A percentile compares a stretch with the other conserved stretches of the same genome.
Evolutionary conservation across 1,140 invertebrate genomes (phyloP).

Genomic region (Lepidostoma basale): DNA sequence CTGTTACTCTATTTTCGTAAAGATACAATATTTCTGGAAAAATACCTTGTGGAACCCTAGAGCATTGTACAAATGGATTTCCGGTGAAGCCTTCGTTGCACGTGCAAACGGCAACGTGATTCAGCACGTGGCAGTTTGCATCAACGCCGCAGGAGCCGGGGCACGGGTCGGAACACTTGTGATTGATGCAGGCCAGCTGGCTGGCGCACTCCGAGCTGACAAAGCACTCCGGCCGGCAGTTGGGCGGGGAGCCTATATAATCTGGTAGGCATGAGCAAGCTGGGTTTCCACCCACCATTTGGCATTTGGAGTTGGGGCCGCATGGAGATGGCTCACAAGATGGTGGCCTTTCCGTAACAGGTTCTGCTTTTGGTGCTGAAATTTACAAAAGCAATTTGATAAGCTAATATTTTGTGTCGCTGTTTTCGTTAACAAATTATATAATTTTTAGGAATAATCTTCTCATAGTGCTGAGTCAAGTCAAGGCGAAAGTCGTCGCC

Average conservation of each 20-base stretch:
- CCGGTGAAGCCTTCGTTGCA: conserved; percentile 75
- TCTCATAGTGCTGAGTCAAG: too few relatives aligned
- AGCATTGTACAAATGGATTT: conserved; percentile 78
- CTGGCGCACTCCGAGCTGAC: conserved; percentile 75
- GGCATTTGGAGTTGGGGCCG: conserved; percentile 81
- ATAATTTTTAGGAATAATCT: too few relatives aligned
- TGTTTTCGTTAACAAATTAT: too few relatives aligned
- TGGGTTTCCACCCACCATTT: conserved; percentile 70
- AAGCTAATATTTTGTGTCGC: too few relatives aligned
- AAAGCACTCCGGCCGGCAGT: conserved; percentile 76
- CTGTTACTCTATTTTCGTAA: background rate
- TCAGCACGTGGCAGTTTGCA: conserved; percentile 73
- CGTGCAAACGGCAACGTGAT: conserved; percentile 76
- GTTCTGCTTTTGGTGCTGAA: conserved; percentile 50
- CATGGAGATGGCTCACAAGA: conserved; percentile 81
- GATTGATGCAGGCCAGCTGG: conserved; percentile 72
- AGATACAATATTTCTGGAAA: background rate
- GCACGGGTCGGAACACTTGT: conserved; percentile 77
- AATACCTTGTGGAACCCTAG: conserved; percentile 58
- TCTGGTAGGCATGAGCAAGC: conserved; percentile 78
- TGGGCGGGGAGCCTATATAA: conserved; percentile 76
- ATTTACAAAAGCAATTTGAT: conserved; percentile 26
- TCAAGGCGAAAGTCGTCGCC: too few relatives aligned
- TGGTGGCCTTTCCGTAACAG: conserved; percentile 66
- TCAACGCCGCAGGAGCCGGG: conserved; percentile 76